phyloP scores from a whole-genome alignment of 1,140 invertebrate genomes.

The Venturia canescens region DNA sequence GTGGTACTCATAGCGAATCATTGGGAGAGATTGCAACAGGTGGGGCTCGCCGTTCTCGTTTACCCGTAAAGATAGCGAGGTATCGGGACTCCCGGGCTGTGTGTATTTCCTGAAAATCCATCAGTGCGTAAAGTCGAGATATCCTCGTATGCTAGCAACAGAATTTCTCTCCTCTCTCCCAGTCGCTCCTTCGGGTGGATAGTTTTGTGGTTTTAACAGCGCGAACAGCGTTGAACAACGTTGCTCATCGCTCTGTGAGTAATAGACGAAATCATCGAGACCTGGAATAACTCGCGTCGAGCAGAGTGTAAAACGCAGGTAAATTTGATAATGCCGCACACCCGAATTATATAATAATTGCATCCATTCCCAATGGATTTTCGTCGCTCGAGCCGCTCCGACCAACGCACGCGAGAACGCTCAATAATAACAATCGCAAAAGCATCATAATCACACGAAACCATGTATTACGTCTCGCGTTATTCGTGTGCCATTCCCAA shows the following conservation, averaged over 20 bases:
- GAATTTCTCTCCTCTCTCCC: not conserved
- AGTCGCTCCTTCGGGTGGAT: not conserved
- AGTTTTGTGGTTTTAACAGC: not conserved
- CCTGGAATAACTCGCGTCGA: conserved; percentile 9
- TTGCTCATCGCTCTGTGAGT: conserved; percentile 2
- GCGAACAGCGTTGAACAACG: too few species aligned
- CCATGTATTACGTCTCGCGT: too few species aligned
- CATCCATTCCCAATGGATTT: not conserved
- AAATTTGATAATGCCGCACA: not conserved
- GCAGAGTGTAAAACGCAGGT: conserved; percentile 17
- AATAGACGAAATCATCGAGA: not conserved
- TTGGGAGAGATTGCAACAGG: conserved; percentile 17
- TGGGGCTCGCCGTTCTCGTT: not conserved
- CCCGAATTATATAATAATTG: not conserved
- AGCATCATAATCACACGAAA: too few species aligned
- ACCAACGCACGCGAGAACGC: not conserved
- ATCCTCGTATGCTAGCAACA: conserved; percentile 7
- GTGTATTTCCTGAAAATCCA: conserved; percentile 24
- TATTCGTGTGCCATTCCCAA: too few species aligned
- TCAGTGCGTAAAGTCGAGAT: conserved; percentile 24
- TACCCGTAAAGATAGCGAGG: conserved; percentile 4
- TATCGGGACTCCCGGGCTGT: not conserved
- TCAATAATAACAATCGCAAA: not conserved
- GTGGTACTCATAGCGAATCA: not conserved
- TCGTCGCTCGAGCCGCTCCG: not conserved